Evolutionary conservation across 2,797 vertebrate species (phyloP), one percentile per base, ranked within the genome.

Genomic region (Columba guinea): DNA sequence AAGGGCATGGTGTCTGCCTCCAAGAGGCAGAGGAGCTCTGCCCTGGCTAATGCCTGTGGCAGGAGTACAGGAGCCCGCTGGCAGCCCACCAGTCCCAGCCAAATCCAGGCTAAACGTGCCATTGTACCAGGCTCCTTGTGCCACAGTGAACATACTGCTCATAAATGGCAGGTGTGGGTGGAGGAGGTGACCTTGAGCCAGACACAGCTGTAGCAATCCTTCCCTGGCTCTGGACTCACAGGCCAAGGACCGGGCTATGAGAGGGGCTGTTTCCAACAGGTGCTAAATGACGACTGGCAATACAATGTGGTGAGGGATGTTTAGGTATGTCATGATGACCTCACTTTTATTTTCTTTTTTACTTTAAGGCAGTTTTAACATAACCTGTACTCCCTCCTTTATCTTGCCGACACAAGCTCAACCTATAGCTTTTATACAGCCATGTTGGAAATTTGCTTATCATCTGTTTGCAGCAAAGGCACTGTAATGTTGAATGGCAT

Each of bases 141-240:
- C 22, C 27, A 16, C 32, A 10, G n/a, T 1, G 12, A 81, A 26
- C 1, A 0, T 3, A 2, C 5, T 8, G 52, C 22, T 62, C 4
- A 4, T 11, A 34, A 30, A 21, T 10, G 4, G 7, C 46, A 37
- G 24, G 5, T 16, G 11, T 58, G 52, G 46, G 13, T 14, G 55
- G 67, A 23, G 23, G 30, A 52, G 39, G 28, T n/a, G 11, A 51
- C 15, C 15, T 56, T 27, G 58, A 37, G 37, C n/a, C 23, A 24
- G 41, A 13, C 16, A 4, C 5, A 15, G 41, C 1, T 3, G 0
- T 15, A 44, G 58, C 24, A 8, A 10, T n/a, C n/a, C 48, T 65
- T 48, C 28, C 30, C n/a, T 1, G 2, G 46, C 26, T 35, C 48
- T 13, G 18, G 32, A 10, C 39, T 53, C 3, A 3, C 24, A 58